These are phyloP conservation scores for Neosilurus hyrtlii DNA, from an alignment of 2,797 vertebrate species.

Conservation along the genomic window DNA sequence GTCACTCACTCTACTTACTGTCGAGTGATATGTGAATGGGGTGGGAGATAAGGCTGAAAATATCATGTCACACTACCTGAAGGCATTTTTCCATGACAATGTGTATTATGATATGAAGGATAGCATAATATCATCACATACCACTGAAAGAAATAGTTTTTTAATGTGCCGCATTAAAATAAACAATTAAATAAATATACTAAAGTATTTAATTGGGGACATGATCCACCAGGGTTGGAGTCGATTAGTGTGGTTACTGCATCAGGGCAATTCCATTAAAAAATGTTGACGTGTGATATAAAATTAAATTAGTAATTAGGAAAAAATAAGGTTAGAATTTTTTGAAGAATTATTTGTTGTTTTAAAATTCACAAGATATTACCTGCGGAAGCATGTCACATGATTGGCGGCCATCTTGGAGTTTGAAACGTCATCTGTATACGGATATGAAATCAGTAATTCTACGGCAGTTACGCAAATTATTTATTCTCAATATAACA, in stretches of 20 bases:
- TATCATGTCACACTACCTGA: background rate
- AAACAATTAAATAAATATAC: background rate
- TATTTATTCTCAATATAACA: too few species aligned
- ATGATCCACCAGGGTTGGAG: background rate
- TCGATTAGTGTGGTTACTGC: background rate
- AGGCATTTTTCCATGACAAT: conserved; percentile 20
- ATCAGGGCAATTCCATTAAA: background rate
- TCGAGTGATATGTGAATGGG: background rate
- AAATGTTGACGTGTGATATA: too few species aligned
- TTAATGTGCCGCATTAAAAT: background rate
- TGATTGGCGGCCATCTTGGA: too few species aligned
- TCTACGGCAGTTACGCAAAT: too few species aligned
- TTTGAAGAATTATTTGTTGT: too few species aligned
- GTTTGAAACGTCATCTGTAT: too few species aligned
- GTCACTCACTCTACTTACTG: background rate
- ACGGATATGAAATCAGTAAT: too few species aligned
- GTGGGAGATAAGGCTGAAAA: background rate
- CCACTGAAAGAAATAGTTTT: too few species aligned
- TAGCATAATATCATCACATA: background rate
- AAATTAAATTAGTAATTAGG: too few species aligned
- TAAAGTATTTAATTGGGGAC: background rate
- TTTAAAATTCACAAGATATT: too few species aligned
- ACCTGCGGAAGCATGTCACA: too few species aligned
- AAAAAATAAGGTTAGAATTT: too few species aligned
- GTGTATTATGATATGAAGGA: background rate